Evolutionary conservation across 2,797 vertebrate genomes (phyloP), one percentile per base, ranked within the genome.

Genomic region (Acropternis orthonyx): DNA sequence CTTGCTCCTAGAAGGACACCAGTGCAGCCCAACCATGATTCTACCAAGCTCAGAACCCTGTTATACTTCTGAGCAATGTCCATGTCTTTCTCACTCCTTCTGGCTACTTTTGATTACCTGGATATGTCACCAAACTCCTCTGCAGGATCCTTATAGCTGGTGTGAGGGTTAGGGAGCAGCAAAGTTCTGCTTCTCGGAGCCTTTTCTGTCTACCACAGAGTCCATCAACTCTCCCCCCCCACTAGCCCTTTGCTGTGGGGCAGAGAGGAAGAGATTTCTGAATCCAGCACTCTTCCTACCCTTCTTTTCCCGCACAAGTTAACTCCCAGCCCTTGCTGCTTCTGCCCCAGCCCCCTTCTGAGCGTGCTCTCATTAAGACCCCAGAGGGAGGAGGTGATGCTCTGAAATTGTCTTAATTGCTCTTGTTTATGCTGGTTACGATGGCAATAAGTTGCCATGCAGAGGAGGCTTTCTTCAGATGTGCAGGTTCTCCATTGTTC

Each of bases 351-450:
- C 90, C 92, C 91, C 96, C 89, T 88, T 91, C 49, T 41, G 88
- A 97, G 71, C 87, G 87, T 95, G 96, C 96, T 95, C 82, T 95
- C 89, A 91, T 96, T 92, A 96, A 95, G 94, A 95, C 94, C 96
- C 96, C 94, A 95, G 82, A 95, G 93, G 92, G 96, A 96, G 96
- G 96, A 97, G 96, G 95, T 97, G 96, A 97, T 77, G 94, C 95
- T 97, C 83, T 82, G 74, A 95, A 97, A 95, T 92, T 92, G 96
- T 84, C 90, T 97, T 97, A 96, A 97, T 97, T 96, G 88, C 94
- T 91, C 85, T 93, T 95, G 97, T 96, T 97, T 95, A 96, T 96
- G 94, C 93, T 92, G 87, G 96, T 96, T 96, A 96, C 86, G 89
- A 96, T 95, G 92, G 95, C 96, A 94, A 96, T 94, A 92, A 94